phyloP scores from a whole-genome alignment of 2,888 invertebrate genomes.

The Rutpela maculata region DNA sequence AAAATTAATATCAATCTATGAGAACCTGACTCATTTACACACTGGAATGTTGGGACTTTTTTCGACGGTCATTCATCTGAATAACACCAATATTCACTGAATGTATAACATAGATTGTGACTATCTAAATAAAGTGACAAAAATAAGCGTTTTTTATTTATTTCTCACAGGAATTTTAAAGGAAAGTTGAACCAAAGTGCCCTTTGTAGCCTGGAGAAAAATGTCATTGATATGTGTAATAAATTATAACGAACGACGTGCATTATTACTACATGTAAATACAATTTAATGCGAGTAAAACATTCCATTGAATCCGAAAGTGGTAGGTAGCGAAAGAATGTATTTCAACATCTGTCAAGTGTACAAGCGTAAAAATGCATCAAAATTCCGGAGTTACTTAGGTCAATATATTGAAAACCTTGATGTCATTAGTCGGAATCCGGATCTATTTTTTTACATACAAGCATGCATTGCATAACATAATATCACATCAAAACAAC shows the following conservation, averaged over 20 bases:
- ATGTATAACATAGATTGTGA: too few species aligned
- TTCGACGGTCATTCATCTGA: too few species aligned
- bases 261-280: background rate
- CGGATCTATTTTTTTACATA: constrained; percentile 29
- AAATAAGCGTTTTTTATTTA: too few species aligned
- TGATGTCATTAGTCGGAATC: constrained; percentile 33
- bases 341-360: constrained; percentile 33
- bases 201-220: too few species aligned
- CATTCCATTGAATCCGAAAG: constrained; percentile 11
- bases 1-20: too few species aligned
- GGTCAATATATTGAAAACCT: constrained; percentile 18
- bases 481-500: constrained; percentile 3
- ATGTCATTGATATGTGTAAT: too few species aligned
- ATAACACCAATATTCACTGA: too few species aligned
- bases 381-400: constrained; percentile 30
- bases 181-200: too few species aligned
- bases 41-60: too few species aligned
- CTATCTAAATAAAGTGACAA: too few species aligned
- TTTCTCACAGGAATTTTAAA: too few species aligned
- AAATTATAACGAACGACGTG: background rate
- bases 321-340: constrained; percentile 21
- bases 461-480: constrained; percentile 16
- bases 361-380: constrained; percentile 24
- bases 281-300: background rate
- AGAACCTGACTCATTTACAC: too few species aligned